Base-by-base conservation (phyloP, 2,113 vertebrate species). In the Mormoops blainvillei region DNA sequence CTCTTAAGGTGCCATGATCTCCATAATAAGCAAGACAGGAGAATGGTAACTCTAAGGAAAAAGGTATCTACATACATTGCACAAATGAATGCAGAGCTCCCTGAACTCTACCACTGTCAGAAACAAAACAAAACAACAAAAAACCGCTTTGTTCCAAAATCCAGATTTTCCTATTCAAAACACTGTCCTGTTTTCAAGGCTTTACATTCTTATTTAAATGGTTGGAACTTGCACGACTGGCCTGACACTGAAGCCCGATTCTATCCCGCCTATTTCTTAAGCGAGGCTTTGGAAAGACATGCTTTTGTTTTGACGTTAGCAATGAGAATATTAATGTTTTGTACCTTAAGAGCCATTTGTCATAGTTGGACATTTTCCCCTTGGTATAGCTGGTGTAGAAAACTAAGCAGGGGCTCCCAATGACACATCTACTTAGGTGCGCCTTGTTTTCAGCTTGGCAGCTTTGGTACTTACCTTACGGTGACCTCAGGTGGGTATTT, bases 251-350 rank as follows among this genome's bases (percentile, higher is more conserved):
- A 36, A 70, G 54, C 58, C 26, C 77, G 80, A 77, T 93, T 78
- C 19, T 43, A 78, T 38, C 36, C 68, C 26, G 77, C 77, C 56
- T 38, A 87, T 91, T 95, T 87, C 70, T 81, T 52, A 91, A 86
- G 20, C 36, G 36, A 82, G 45, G 41, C 41, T 89, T 77, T 71
- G 7, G 85, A 76, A 95, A 94, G 85, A 81, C 0, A 8, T 74
- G 67, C 28, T 52, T 81, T 68, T 96, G 19, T 77, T 65, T 74
- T 87, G 38, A 85, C 52, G 41, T 86, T 78, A 89, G 15, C 67
- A 83, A 67, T 48, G 26, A 95, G 20, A 92, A 63, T 87, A 95
- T 82, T 28, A 71, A 95, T 58, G n/a, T 56, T 94, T 91, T 88
- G 38, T 31, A 88, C 65, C 43, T 86, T 87, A 68, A 96, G 54